Evolutionary conservation across 2,113 vertebrate species (phyloP).

Genomic region (Anoplopoma fimbria): DNA sequence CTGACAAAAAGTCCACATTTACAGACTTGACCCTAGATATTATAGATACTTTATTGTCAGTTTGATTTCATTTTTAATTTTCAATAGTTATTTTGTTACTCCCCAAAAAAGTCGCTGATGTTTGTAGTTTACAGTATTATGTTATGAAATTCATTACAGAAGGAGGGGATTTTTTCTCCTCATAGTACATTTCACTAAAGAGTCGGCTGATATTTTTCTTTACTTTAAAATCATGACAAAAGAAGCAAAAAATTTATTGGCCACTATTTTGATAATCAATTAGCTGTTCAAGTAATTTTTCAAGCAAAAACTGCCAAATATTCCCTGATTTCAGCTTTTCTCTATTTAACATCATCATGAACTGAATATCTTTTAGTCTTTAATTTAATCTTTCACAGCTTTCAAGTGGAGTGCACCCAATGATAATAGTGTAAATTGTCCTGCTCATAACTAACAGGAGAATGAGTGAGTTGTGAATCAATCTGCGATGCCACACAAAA

Average conservation of each 20-base stretch:
- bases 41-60: background rate
- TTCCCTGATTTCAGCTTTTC: background rate
- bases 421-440: background rate
- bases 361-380: background rate
- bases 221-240: no score
- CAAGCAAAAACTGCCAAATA: background rate
- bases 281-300: no score
- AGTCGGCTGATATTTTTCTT: no score
- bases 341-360: background rate
- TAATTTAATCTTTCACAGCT: background rate
- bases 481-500: background rate
- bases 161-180: no score
- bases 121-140: no score
- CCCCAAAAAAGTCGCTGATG: background rate
- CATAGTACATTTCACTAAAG: no score
- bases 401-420: background rate
- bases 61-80: background rate
- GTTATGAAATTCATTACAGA: no score
- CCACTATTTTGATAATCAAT: no score
- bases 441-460: background rate
- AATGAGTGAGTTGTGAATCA: background rate
- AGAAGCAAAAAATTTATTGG: background rate
- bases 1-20: background rate
- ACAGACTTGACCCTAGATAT: background rate
- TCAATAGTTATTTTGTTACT: background rate